Evolutionary conservation across 1,140 invertebrate genomes (phyloP), one percentile per base, ranked within the genome.

Genomic region (Trichogramma pretiosum): DNA sequence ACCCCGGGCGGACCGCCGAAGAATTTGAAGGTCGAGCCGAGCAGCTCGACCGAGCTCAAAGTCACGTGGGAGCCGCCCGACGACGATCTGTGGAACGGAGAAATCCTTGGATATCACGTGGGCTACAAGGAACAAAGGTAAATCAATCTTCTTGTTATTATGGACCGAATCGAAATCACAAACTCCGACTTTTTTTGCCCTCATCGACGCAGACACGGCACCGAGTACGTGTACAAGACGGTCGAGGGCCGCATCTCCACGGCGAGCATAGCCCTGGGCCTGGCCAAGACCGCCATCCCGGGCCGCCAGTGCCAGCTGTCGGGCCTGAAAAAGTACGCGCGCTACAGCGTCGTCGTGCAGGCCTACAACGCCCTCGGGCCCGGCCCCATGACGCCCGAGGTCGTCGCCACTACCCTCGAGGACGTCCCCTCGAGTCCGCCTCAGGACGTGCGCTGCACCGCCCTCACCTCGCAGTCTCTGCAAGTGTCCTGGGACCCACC

Each of bases 321-420:
- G 22, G 67, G 65, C 54, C 71, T 96, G 22, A 79, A 84, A 59
- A 91, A 91, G 65, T 93, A 82, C 65, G 87, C 90, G 0, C 79
- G 82, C n/a, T 95, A 95, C 66, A 83, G 81, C 35, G 80, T 95
- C 2, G 82, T 93, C 22, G 87, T 97, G 0, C 90, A 95, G 65
- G 89, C 92, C 3, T 95, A 90, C 62, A 98, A 96, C 58, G 85
- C 84, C 26, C 78, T 89, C 53, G 93, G 93, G 1, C 81, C 85
- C 34, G 92, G 93, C 22, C 92, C 92, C 1, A 79, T 84, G 16
- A 93, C 88, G 3, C 78, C 83, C 10, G 86, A 90, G 56, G 80
- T 87, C 19, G 79, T 83, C 5, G 82, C 86, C 7, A 80, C 83
- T 41, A 95, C 92, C 19, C 77, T 92, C 58, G 88, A 93, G 74